A percentile compares a stretch with the other conserved stretches of the same genome.
Conservation (phyloP, 2,888 invertebrate species). For the Folsomia manolachei region DNA sequence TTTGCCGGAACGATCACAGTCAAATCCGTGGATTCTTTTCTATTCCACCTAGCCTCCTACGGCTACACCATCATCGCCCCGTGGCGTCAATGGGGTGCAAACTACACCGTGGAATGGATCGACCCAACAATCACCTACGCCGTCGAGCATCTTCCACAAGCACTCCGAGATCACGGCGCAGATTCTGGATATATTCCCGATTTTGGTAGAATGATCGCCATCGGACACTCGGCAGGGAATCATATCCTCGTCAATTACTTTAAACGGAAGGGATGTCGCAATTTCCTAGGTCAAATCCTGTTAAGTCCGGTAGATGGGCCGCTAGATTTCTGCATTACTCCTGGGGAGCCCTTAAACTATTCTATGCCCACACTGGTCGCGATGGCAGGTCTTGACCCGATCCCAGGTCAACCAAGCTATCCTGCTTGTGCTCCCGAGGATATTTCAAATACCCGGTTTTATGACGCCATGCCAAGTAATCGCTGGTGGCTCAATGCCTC, state of each 20-base stretch:
- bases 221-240: slow-evolving; percentile 42
- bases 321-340: too few species aligned
- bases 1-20: slow-evolving; percentile 20
- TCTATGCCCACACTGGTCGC: too few species aligned
- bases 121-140: slow-evolving; percentile 31
- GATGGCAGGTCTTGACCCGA: too few species aligned
- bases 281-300: too few species aligned
- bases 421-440: too few species aligned
- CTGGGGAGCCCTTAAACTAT: too few species aligned
- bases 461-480: too few species aligned
- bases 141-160: neutral
- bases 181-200: slow-evolving; percentile 23
- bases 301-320: too few species aligned
- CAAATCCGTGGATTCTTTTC: slow-evolving; percentile 24
- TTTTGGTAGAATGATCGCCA: slow-evolving; percentile 28
- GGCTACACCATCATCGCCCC: slow-evolving; percentile 39
- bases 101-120: slow-evolving; percentile 34
- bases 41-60: slow-evolving; percentile 29
- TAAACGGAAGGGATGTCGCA: slow-evolving; percentile 38
- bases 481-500: too few species aligned
- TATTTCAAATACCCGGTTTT: too few species aligned
- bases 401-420: too few species aligned
- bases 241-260: slow-evolving; percentile 40
- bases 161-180: slow-evolving; percentile 24
- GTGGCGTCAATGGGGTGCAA: slow-evolving; percentile 32